Percentiles rank a stretch among this genome's conserved stretches.
Evolutionary conservation across 2,113 vertebrate species (phyloP).

Genomic region (Stegostoma tigrinum): DNA sequence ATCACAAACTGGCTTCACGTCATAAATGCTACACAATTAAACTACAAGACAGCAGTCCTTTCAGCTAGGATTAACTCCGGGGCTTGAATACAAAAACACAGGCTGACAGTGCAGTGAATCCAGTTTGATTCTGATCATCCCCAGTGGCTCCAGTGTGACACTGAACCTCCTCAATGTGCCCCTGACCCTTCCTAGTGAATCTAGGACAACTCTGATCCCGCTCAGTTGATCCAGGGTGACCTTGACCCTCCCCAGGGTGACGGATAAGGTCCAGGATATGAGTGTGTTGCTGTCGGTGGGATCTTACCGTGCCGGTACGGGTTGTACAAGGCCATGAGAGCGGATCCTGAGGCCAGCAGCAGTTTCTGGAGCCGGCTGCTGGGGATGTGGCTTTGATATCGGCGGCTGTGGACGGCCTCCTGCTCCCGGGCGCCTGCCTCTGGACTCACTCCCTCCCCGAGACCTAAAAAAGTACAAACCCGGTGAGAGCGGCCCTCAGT

Average conservation of each 20-base stretch:
- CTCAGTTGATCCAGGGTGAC: too few species aligned
- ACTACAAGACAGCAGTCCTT: too few species aligned
- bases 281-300: neutral
- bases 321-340: constrained; percentile 67
- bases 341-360: constrained; percentile 77
- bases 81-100: neutral
- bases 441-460: neutral
- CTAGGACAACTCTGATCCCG: too few species aligned
- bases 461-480: neutral
- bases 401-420: neutral
- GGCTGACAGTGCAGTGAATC: neutral
- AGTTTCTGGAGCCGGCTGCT: constrained; percentile 74
- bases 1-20: neutral
- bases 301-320: constrained; percentile 87
- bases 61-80: neutral
- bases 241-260: neutral
- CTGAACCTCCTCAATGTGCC: neutral
- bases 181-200: neutral
- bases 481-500: neutral
- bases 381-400: constrained; percentile 79
- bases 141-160: too few species aligned
- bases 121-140: neutral
- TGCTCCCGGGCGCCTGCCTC: neutral
- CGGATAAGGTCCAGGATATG: neutral
- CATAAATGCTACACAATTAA: neutral